A percentile compares a stretch with the other conserved stretches of the same genome.
Evolutionary conservation across 2,888 invertebrate species (phyloP).

Genomic region (Agrotis segetum): DNA sequence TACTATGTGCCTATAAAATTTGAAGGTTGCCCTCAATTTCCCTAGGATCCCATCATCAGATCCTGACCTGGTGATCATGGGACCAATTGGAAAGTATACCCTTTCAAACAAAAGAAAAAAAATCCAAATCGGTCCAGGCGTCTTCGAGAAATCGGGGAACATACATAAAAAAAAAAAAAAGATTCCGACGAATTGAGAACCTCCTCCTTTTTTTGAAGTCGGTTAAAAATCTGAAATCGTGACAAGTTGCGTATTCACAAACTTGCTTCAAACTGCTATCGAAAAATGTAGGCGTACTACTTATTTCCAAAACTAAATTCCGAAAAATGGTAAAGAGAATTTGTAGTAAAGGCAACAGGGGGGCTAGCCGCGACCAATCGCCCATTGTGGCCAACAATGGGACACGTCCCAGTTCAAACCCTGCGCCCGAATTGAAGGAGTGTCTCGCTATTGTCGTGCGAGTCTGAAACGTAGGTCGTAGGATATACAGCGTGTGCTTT

Average conservation of each 20-base stretch:
- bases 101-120: too few relatives aligned
- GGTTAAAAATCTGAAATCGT: constrained; percentile 18
- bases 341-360: constrained; percentile 45
- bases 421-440: constrained; percentile 41
- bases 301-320: constrained; percentile 30
- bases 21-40: too few relatives aligned
- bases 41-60: too few relatives aligned
- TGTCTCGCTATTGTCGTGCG: constrained; percentile 45
- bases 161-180: too few relatives aligned
- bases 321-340: constrained; percentile 26
- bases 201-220: too few relatives aligned
- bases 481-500: constrained; percentile 25
- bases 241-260: constrained; percentile 5
- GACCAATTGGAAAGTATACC: too few relatives aligned
- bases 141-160: too few relatives aligned
- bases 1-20: too few relatives aligned
- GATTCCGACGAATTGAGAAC: too few relatives aligned
- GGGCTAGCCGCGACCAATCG: constrained; percentile 51
- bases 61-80: too few relatives aligned
- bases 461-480: constrained; percentile 12
- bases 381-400: constrained; percentile 40
- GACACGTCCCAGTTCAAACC: constrained; percentile 45
- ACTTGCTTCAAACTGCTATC: constrained; percentile 1
- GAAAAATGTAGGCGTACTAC: constrained; percentile 17
- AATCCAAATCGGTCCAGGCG: too few relatives aligned